Evolutionary conservation across 2,797 vertebrate species (phyloP), one percentile per base, ranked within the genome.

Genomic region (Anguilla anguilla): DNA sequence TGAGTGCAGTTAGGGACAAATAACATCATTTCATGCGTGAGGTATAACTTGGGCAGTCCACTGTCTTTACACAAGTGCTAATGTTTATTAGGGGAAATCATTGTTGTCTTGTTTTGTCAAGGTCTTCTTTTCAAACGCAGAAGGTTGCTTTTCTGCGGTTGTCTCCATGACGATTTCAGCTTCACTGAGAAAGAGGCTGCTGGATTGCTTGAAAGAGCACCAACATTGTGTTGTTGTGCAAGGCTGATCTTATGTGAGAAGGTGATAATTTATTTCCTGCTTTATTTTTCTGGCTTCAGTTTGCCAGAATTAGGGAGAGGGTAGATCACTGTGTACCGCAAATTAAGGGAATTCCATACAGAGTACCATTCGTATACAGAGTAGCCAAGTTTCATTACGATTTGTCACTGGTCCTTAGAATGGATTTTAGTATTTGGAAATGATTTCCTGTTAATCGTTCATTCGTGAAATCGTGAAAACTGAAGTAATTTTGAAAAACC

Each of bases 81-180:
- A 64, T 64, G 22, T 74, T 74, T 39, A 74, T 74, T 74, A n/a
- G 25, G 22, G 43, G 25, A 7, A 67, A 22, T 46, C 25, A 46
- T 81, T 81, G 35, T 46, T 81, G 19, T 5, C 17, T 19, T 81
- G 77, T 46, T 17, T 74, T 74, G 28, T 35, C 6, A 39, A 31
- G 9, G 67, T 6, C 13, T 39, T 74, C 6, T 6, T 5, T 35
- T 46, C 88, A 51, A 87, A 22, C 22, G 19, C 90, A 83, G 31
- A 86, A 59, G 53, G 22, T 43, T 88, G 87, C 88, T 77, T 74
- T 92, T 91, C 85, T 84, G 88, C 90, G 89, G 85, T 86, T 84
- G 86, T 89, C 87, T 89, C 89, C 88, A 90, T 90, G 89, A 90
- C 69, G 89, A 91, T 88, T 85, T 28, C 55, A 86, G 49, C 90